phyloP scores from a whole-genome alignment of 2,888 invertebrate species.

The Panopea generosa region DNA sequence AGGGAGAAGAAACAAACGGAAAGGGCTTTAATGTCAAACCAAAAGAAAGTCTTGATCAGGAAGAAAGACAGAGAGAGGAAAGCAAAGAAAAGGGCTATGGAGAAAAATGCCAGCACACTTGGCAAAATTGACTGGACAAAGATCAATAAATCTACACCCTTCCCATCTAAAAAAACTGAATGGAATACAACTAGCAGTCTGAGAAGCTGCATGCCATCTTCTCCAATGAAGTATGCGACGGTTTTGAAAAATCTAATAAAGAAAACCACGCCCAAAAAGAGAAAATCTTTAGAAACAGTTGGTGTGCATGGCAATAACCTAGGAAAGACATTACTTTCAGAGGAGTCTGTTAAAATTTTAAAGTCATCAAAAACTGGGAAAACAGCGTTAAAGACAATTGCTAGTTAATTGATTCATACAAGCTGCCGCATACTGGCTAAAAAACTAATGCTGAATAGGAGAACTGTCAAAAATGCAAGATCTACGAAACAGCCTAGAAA shows the following conservation, averaged over 20 bases:
- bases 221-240: background rate
- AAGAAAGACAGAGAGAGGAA: conserved; percentile 1
- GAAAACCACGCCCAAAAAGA: background rate
- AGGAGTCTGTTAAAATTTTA: background rate
- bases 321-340: background rate
- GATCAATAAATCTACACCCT: conserved; percentile 4
- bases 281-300: background rate
- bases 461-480: background rate
- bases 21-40: background rate
- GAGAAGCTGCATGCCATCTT: background rate
- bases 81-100: background rate
- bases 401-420: background rate
- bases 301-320: background rate
- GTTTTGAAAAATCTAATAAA: background rate
- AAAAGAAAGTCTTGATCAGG: conserved; percentile 1
- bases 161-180: background rate
- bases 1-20: background rate
- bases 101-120: background rate
- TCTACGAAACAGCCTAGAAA: background rate
- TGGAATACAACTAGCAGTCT: conserved; percentile 1
- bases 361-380: conserved; percentile 1
- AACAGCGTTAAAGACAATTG: background rate
- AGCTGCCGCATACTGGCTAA: background rate
- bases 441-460: background rate
- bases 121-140: background rate